A percentile compares a stretch with the other conserved stretches of the same genome.
Conservation (phyloP, 2,888 invertebrate genomes). For the Dryocosmus kuriphilus region DNA sequence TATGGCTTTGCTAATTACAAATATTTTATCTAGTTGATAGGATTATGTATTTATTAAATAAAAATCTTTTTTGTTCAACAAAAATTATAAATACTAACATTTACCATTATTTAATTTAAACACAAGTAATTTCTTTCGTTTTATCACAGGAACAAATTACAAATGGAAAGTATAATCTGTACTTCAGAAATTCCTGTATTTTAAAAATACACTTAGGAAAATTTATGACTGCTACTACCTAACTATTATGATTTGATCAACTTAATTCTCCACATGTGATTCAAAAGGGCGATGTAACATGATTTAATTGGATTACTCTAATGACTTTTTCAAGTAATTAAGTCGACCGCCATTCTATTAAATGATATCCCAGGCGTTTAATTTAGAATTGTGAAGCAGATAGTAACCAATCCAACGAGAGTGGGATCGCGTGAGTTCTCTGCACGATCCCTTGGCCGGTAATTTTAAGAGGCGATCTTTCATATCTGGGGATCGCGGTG, state of each 20-base stretch:
- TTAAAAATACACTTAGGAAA: neutral
- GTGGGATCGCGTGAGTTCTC: constrained; percentile 36
- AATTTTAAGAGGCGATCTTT: constrained; percentile 39
- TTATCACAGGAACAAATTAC: neutral
- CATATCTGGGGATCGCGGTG: constrained; percentile 31
- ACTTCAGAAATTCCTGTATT: neutral
- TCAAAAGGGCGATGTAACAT: constrained; percentile 34
- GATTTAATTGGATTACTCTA: constrained; percentile 36
- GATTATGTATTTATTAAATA: too few species aligned
- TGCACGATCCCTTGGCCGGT: neutral
- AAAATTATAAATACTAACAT: too few species aligned
- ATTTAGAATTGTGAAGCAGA: constrained; percentile 37
- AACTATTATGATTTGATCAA: constrained; percentile 35
- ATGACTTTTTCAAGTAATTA: constrained; percentile 40
- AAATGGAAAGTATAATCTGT: neutral
- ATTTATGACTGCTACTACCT: neutral
- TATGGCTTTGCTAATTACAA: too few species aligned
- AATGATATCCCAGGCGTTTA: constrained; percentile 35
- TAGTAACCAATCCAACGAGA: constrained; percentile 36
- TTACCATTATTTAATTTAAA: too few species aligned
- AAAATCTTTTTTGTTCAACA: too few species aligned
- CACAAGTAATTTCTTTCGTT: too few species aligned
- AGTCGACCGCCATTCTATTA: constrained; percentile 34
- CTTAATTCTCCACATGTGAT: constrained; percentile 11
- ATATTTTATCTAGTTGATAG: too few species aligned